Evolutionary conservation across 2,888 invertebrate genomes (phyloP).

Genomic region (Parnassius orleans): DNA sequence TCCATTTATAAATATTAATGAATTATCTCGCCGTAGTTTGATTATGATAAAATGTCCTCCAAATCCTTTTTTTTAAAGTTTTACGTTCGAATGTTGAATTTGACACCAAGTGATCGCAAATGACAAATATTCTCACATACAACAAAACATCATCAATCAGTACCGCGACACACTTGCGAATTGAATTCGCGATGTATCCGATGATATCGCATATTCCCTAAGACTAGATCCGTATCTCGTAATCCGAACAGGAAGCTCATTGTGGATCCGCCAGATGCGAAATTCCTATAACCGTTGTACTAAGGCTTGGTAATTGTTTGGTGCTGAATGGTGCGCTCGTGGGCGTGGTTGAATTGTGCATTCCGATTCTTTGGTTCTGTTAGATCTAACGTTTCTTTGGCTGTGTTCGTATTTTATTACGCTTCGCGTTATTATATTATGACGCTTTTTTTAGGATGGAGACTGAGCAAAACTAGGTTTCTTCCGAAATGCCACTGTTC

Average conservation of each 20-base stretch:
- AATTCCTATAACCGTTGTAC: constrained; percentile 61
- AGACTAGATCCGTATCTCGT: constrained; percentile 70
- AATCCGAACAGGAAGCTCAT: constrained; percentile 78
- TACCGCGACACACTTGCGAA: constrained; percentile 47
- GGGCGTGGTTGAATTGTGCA: constrained; percentile 71
- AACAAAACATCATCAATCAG: constrained; percentile 45
- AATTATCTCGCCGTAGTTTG: no score
- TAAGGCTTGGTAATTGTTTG: constrained; percentile 42
- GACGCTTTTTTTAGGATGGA: no score
- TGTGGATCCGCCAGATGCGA: constrained; percentile 74
- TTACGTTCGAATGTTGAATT: constrained; percentile 11
- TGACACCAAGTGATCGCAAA: constrained; percentile 35
- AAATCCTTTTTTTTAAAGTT: no score
- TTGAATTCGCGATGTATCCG: constrained; percentile 43
- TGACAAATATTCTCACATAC: constrained; percentile 29
- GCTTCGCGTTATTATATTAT: no score
- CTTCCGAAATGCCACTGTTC: no score
- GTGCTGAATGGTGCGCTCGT: constrained; percentile 52
- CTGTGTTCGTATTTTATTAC: neutral
- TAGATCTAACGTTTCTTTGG: constrained; percentile 48
- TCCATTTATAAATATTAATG: no score
- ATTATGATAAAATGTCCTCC: no score
- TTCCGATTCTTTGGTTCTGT: constrained; percentile 50
- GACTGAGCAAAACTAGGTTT: no score
- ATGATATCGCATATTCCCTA: constrained; percentile 53